Conservation (phyloP, 2,888 invertebrate genomes). For the Dromius quadrimaculatus region DNA sequence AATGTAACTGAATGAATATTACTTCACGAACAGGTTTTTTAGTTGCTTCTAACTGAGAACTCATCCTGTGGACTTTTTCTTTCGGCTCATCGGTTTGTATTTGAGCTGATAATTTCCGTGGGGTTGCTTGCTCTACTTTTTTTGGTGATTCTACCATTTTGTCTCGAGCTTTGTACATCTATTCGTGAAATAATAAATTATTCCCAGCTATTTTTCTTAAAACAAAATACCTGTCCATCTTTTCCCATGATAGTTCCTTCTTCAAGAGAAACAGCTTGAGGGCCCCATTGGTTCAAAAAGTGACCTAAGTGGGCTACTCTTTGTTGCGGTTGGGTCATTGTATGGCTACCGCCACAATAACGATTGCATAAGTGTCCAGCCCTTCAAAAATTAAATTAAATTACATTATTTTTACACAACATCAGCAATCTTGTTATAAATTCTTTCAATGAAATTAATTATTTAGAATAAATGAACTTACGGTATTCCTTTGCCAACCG, state of each 20-base stretch:
- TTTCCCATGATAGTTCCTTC: constrained; percentile 61
- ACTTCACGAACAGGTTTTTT: neutral
- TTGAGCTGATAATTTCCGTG: constrained; percentile 7
- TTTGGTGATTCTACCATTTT: neutral
- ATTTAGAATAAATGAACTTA: constrained; percentile 22
- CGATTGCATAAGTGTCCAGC: constrained; percentile 74
- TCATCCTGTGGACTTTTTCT: constrained; percentile 23
- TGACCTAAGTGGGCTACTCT: constrained; percentile 76
- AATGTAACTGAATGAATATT: neutral
- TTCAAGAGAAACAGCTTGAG: constrained; percentile 71
- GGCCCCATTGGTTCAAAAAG: constrained; percentile 76
- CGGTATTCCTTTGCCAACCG: constrained; percentile 2
- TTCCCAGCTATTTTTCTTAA: neutral
- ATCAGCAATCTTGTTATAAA: neutral
- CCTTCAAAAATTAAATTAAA: constrained; percentile 20
- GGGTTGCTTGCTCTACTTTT: neutral
- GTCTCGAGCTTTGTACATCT: constrained; percentile 39
- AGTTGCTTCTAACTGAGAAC: constrained; percentile 3
- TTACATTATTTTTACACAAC: too few relatives aligned
- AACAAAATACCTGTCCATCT: constrained; percentile 60
- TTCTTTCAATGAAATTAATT: neutral
- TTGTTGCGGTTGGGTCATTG: constrained; percentile 78
- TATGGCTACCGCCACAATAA: constrained; percentile 85
- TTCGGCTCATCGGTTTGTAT: constrained; percentile 29
- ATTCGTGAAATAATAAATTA: neutral